phyloP scores from a whole-genome alignment of 2,113 vertebrate genomes.

The Sprattus sprattus region DNA sequence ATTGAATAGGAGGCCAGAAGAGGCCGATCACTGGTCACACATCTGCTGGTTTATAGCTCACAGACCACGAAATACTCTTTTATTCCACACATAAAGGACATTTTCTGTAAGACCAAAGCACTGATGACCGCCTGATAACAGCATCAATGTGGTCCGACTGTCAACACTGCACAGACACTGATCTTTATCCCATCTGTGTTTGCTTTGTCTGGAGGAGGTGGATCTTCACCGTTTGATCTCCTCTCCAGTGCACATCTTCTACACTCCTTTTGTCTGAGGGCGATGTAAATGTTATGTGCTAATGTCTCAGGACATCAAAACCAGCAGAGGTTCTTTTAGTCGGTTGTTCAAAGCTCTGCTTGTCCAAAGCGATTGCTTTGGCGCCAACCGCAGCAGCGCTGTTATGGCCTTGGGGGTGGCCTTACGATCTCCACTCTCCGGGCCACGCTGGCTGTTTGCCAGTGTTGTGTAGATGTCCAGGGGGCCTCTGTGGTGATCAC shows the following conservation, averaged over 20 bases:
- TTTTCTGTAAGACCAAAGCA: neutral
- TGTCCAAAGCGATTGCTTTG: neutral
- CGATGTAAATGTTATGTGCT: constrained; percentile 1
- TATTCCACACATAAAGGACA: neutral
- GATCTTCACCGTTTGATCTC: neutral
- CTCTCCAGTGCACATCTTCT: neutral
- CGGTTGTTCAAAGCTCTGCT: neutral
- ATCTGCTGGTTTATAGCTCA: neutral
- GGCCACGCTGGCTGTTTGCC: constrained; percentile 22
- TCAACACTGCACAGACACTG: neutral
- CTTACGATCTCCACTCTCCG: constrained; percentile 40
- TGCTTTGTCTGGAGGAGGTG: neutral
- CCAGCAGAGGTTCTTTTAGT: neutral
- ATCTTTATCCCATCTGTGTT: neutral
- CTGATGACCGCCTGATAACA: neutral
- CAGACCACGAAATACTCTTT: neutral
- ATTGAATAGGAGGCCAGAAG: neutral
- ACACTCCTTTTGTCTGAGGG: neutral
- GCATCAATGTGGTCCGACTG: constrained; percentile 4
- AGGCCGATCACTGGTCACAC: neutral
- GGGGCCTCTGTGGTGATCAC: constrained; percentile 41
- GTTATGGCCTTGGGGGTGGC: neutral
- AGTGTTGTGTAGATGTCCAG: constrained; percentile 49
- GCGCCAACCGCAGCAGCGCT: constrained; percentile 5
- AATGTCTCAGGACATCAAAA: neutral